A percentile compares a stretch with the other conserved stretches of the same genome.
These are phyloP conservation scores for Aelia acuminata DNA, from an alignment of 2,888 invertebrate species.

Conservation along the genomic window DNA sequence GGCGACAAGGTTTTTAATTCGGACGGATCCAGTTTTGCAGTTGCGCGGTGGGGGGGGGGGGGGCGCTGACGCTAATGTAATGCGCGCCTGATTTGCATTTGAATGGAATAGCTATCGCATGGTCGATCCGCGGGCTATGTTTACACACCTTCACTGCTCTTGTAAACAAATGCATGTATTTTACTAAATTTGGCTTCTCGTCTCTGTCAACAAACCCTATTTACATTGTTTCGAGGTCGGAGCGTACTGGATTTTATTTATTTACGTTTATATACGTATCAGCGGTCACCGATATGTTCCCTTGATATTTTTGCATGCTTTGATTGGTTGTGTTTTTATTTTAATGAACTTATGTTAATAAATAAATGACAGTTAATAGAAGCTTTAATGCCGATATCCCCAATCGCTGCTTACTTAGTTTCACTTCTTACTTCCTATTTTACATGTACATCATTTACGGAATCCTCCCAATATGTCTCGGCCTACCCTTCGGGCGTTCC, in stretches of 20 bases:
- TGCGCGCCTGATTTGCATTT: conserved; percentile 56
- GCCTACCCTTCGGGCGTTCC: too few species aligned
- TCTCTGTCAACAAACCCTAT: conserved; percentile 23
- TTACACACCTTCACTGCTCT: conserved; percentile 54
- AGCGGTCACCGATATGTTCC: not conserved
- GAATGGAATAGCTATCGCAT: conserved; percentile 29
- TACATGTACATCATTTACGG: too few species aligned
- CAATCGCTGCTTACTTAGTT: too few species aligned
- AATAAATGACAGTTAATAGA: too few species aligned
- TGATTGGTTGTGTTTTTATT: not conserved
- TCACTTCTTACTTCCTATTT: too few species aligned
- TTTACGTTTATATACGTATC: not conserved
- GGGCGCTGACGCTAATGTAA: conserved; percentile 30
- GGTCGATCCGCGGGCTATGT: not conserved
- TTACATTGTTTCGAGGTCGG: not conserved
- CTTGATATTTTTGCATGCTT: not conserved
- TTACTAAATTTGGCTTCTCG: conserved; percentile 28
- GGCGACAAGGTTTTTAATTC: conserved; percentile 45
- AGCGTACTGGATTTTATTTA: conserved; percentile 49
- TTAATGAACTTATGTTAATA: too few species aligned
- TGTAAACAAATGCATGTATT: conserved; percentile 56
- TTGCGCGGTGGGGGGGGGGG: too few species aligned
- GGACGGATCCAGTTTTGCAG: conserved; percentile 14
- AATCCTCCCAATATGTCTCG: too few species aligned
- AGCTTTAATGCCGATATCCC: too few species aligned